A percentile compares a stretch with the other conserved stretches of the same genome.
These are phyloP conservation scores for Delia radicum DNA, from an alignment of 1,140 invertebrate genomes.

Conservation along the genomic window DNA sequence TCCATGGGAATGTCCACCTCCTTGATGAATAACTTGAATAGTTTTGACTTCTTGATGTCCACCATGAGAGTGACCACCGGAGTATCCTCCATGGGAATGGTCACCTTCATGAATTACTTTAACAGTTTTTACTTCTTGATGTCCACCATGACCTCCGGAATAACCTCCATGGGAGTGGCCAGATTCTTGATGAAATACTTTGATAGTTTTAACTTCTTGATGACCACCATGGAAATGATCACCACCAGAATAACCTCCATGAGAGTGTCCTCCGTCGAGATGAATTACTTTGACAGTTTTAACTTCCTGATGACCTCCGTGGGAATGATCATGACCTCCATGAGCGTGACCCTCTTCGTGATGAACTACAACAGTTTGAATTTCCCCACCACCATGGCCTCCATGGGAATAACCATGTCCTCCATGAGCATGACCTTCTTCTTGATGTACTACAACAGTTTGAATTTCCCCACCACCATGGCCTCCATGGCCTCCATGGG, in stretches of 20 bases:
- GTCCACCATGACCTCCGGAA: neutral
- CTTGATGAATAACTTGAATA: slow-evolving; percentile 22
- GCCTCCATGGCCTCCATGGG: slow-evolving; percentile 30
- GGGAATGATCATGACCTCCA: slow-evolving; percentile 27
- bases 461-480: slow-evolving; percentile 39
- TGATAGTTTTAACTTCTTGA: slow-evolving; percentile 23
- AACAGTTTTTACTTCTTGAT: slow-evolving; percentile 26
- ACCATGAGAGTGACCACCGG: neutral
- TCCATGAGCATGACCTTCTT: slow-evolving; percentile 31
- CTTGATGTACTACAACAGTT: slow-evolving; percentile 43
- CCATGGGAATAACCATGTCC: slow-evolving; percentile 24
- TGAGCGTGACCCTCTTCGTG: slow-evolving; percentile 18
- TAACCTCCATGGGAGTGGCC: neutral
- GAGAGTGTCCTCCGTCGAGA: neutral
- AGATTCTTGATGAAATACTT: slow-evolving; percentile 3
- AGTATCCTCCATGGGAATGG: neutral
- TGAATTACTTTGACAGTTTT: slow-evolving; percentile 24
- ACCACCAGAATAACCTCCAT: neutral
- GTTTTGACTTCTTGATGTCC: slow-evolving; percentile 17
- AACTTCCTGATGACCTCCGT: slow-evolving; percentile 39
- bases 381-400: slow-evolving; percentile 14
- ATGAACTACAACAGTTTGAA: slow-evolving; percentile 8
- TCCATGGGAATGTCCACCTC: neutral
- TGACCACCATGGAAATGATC: slow-evolving; percentile 15
- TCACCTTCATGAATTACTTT: slow-evolving; percentile 16